These are phyloP conservation scores for Ochotona curzoniae DNA, from an alignment of 2,113 vertebrate genomes.

Conservation along the genomic window DNA sequence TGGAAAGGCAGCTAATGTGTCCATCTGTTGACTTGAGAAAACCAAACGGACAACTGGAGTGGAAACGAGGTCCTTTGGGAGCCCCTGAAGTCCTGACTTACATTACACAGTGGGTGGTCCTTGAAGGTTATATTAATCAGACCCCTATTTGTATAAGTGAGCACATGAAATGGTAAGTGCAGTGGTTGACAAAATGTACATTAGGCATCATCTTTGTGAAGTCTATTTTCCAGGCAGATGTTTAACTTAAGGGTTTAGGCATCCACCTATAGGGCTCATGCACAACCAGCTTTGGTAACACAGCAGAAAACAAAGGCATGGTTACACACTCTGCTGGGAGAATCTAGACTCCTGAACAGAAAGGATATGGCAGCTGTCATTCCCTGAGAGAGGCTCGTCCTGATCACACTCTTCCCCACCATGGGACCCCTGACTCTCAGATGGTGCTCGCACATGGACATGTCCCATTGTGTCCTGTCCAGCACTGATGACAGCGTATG, in stretches of 20 bases:
- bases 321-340: not conserved
- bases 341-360: not conserved
- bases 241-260: constrained; percentile 13
- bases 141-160: not conserved
- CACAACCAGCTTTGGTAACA: constrained; percentile 1
- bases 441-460: not conserved
- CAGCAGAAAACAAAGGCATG: not conserved
- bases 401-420: not conserved
- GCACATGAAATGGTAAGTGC: not conserved
- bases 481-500: fast-evolving
- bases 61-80: not conserved
- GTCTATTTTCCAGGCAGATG: constrained; percentile 43
- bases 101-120: not conserved
- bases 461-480: not conserved
- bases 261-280: not conserved
- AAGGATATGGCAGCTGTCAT: not conserved
- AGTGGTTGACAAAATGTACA: not conserved
- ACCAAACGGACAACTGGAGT: not conserved
- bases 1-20: not conserved
- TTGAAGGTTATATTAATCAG: not conserved
- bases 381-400: not conserved
- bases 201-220: constrained; percentile 28
- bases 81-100: not conserved
- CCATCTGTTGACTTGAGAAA: not conserved
- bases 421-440: fast-evolving